Evolutionary conservation across 2,888 invertebrate genomes (phyloP), one percentile per base, ranked within the genome.

Genomic region (Petrolisthes cinctipes): DNA sequence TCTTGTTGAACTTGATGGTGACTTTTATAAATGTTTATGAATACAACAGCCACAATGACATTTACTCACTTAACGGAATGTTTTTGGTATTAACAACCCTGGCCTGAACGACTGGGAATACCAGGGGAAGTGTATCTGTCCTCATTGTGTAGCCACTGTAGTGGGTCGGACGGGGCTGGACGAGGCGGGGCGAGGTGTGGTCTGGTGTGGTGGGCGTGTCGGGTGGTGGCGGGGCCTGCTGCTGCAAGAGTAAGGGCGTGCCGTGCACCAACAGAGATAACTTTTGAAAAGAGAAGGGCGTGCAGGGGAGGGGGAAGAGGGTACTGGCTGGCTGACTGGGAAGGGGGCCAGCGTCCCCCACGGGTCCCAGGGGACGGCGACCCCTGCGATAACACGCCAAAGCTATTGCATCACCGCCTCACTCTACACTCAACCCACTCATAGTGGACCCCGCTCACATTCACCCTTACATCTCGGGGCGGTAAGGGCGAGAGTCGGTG

Each of bases 351-450:
- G 53, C 79, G 82, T 82, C 76, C 85, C 85, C 85, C 88, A 85
- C 73, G 56, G 23, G n/a, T 85, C 85, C 88, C 88, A 37, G 37
- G 88, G 87, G 87, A 81, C 23, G 66, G 84, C 87, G 87, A 88
- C 88, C 88, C 88, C 85, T 79, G 85, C 88, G 88, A 88, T 88
- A 88, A 88, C 88, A 88, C 88, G 85, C 80, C 78, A 82, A 82
- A 85, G 82, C 88, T 88, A 88, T 88, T 88, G 88, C 88, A 85
- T 85, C 88, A 88, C 88, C 78, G 76, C 66, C 37, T 54, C 85
- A 76, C 85, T 61, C 75, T 37, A 85, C 78, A 75, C 76, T 61
- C 82, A 81, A 84, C 61, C 82, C 82, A 57, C 56, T n/a, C 57
- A n/a, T 14, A 51, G 37, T 14, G 51, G 9, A 54, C 23, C 17